A percentile compares a stretch with the other conserved stretches of the same genome.
These are phyloP conservation scores for Hirundichthys speculiger DNA, from an alignment of 2,113 vertebrate genomes.

Conservation along the genomic window DNA sequence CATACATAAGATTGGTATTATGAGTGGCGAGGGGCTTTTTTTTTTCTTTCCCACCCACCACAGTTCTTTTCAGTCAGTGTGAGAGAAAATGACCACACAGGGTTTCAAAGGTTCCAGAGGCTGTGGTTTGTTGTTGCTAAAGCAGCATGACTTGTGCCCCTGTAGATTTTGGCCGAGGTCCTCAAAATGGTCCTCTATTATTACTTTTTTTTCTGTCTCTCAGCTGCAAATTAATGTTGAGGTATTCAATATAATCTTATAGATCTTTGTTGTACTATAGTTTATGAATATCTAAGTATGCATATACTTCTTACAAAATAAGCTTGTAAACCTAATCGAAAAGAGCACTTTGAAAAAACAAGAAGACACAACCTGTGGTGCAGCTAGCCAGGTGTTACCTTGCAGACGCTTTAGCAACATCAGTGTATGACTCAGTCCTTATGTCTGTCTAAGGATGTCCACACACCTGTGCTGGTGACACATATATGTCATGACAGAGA, in stretches of 20 bases:
- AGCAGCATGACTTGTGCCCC: slow-evolving; percentile 78
- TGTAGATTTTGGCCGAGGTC: slow-evolving; percentile 66
- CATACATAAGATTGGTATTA: slow-evolving; percentile 81
- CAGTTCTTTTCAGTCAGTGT: slow-evolving; percentile 75
- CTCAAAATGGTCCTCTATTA: slow-evolving; percentile 60
- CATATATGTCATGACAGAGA: slow-evolving; percentile 37
- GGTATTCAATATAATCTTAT: slow-evolving; percentile 49
- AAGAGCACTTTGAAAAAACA: not conserved
- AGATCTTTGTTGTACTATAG: accelerated
- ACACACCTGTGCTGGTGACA: slow-evolving; percentile 58
- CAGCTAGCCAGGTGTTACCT: slow-evolving; percentile 18
- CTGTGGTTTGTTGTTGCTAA: slow-evolving; percentile 71
- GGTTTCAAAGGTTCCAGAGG: slow-evolving; percentile 76
- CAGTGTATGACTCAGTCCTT: slow-evolving; percentile 37
- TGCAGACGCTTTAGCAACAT: slow-evolving; percentile 31
- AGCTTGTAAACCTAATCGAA: not conserved
- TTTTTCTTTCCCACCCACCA: slow-evolving; percentile 75
- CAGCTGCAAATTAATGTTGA: slow-evolving; percentile 56
- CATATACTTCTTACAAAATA: not conserved
- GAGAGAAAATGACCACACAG: slow-evolving; percentile 79
- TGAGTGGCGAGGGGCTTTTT: slow-evolving; percentile 67
- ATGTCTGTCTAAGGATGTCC: slow-evolving; percentile 42
- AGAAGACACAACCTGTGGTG: slow-evolving; percentile 1
- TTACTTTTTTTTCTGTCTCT: slow-evolving; percentile 53
- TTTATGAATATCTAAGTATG: not conserved